Percentiles rank a stretch among this genome's conserved stretches.
These are phyloP conservation scores for Okamejei kenojei DNA, from an alignment of 2,797 vertebrate species.

Conservation along the genomic window DNA sequence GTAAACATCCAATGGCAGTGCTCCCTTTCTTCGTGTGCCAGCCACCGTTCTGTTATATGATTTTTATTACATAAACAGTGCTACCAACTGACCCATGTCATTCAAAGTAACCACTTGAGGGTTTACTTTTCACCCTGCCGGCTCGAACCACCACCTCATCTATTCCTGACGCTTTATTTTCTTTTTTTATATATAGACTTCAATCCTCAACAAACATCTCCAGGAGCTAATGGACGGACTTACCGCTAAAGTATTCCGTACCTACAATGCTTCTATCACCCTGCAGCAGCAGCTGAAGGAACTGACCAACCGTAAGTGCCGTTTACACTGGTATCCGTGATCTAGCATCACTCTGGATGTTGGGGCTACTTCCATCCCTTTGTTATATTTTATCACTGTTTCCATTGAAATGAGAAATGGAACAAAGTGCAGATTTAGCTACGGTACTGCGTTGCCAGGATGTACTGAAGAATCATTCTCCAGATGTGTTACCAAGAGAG, in stretches of 20 bases:
- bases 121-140: not conserved
- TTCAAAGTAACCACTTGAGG: not conserved
- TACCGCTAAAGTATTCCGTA: slow-evolving; percentile 94
- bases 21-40: no score
- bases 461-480: not conserved
- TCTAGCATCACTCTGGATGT: not conserved
- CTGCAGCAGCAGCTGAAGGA: slow-evolving; percentile 91
- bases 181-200: slow-evolving; percentile 61
- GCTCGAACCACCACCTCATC: not conserved
- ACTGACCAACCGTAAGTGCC: slow-evolving; percentile 77
- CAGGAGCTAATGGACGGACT: slow-evolving; percentile 96
- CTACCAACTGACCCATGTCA: no score
- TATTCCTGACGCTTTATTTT: not conserved
- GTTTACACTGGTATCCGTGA: not conserved
- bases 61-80: no score
- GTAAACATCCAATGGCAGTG: not conserved
- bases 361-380: not conserved
- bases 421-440: not conserved
- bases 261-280: slow-evolving; percentile 92
- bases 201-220: slow-evolving; percentile 92
- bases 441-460: not conserved
- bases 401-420: not conserved
- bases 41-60: no score
- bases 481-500: not conserved
- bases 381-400: not conserved